These are phyloP conservation scores for Drosophila tripunctata DNA, from an alignment of 2,888 invertebrate genomes.

Conservation along the genomic window DNA sequence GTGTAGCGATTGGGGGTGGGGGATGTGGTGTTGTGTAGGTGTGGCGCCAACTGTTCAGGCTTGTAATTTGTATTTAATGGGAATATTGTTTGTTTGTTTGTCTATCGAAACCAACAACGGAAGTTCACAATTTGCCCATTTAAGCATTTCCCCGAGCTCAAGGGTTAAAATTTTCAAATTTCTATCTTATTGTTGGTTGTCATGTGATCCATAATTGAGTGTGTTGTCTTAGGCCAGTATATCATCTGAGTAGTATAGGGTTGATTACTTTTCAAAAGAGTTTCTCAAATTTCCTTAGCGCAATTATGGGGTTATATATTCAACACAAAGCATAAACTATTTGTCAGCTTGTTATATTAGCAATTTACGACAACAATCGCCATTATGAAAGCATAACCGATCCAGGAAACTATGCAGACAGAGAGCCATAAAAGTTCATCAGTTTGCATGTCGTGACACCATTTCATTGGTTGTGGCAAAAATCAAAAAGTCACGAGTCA, in stretches of 20 bases:
- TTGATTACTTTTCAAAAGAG: constrained; percentile 26
- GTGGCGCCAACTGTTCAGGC: constrained; percentile 62
- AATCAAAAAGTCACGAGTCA: constrained; percentile 59
- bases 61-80: constrained; percentile 74
- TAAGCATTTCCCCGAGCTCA: constrained; percentile 13
- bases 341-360: not conserved
- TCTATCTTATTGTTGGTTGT: constrained; percentile 41
- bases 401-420: constrained; percentile 23
- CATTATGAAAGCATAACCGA: not conserved
- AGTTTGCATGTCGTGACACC: constrained; percentile 52
- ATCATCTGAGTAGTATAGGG: constrained; percentile 34
- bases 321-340: too few relatives aligned
- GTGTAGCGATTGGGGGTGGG: not conserved
- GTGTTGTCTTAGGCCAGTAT: constrained; percentile 18
- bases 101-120: constrained; percentile 33
- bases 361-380: not conserved
- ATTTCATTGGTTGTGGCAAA: constrained; percentile 20
- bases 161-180: constrained; percentile 50
- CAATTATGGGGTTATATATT: constrained; percentile 74
- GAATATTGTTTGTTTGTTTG: constrained; percentile 66
- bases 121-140: constrained; percentile 57
- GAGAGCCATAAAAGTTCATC: constrained; percentile 25
- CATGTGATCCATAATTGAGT: constrained; percentile 55
- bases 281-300: constrained; percentile 42
- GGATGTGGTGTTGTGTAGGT: not conserved